These are phyloP conservation scores for Enteromius anoplus DNA, from an alignment of 2,797 vertebrate species.

Conservation along the genomic window DNA sequence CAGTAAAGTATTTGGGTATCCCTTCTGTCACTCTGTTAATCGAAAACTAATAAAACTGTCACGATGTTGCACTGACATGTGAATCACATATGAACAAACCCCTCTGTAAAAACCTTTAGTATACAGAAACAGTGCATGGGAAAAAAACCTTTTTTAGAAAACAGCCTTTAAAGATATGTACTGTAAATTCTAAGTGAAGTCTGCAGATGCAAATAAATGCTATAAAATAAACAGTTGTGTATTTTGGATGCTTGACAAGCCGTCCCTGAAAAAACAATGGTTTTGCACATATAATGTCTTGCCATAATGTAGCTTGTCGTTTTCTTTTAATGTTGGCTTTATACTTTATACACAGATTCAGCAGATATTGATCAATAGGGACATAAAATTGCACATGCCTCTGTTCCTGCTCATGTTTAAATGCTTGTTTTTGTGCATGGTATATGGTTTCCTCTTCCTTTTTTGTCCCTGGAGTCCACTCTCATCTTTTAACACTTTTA, in stretches of 20 bases:
- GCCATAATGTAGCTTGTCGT: neutral
- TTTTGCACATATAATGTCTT: neutral
- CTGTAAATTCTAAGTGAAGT: neutral
- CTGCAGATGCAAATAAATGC: neutral
- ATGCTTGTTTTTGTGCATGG: conserved; percentile 19
- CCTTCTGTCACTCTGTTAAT: neutral
- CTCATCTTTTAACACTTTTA: conserved; percentile 23
- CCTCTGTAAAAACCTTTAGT: neutral
- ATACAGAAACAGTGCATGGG: neutral
- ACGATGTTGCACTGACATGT: neutral
- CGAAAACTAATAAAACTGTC: neutral
- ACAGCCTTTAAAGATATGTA: neutral
- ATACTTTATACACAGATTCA: neutral
- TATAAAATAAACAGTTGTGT: neutral
- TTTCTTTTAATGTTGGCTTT: neutral
- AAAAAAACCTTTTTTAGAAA: neutral
- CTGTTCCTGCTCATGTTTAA: neutral
- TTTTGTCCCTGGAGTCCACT: conserved; percentile 26
- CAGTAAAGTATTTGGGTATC: neutral
- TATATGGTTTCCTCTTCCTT: conserved; percentile 24
- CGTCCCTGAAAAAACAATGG: neutral
- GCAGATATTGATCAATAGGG: neutral
- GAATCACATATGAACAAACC: neutral
- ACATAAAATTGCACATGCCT: neutral
- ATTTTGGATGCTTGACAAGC: neutral